These are phyloP conservation scores for Loris lydekkerianus DNA, from an alignment of 2,797 vertebrate species.

Conservation along the genomic window DNA sequence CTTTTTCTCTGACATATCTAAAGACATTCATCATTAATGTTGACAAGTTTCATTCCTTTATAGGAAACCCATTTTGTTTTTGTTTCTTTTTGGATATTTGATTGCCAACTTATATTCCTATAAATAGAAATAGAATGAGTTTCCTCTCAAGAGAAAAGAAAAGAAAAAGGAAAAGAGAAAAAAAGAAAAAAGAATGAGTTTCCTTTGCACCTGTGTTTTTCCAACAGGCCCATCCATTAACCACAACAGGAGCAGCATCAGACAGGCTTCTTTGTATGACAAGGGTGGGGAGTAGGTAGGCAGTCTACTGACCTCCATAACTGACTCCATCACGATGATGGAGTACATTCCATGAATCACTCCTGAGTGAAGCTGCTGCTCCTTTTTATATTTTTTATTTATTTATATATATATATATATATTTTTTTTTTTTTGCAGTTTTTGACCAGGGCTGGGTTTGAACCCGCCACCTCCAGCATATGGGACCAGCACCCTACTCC, in stretches of 20 bases:
- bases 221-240: neutral
- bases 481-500: no score
- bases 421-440: no score
- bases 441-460: no score
- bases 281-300: neutral
- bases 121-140: neutral
- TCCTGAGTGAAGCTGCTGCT: neutral
- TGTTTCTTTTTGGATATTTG: neutral
- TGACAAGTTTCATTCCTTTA: slow-evolving; percentile 1
- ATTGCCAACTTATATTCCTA: neutral
- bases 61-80: slow-evolving; percentile 2
- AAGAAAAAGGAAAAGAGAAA: no score
- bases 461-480: no score
- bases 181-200: neutral
- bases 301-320: neutral
- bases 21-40: neutral
- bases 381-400: no score
- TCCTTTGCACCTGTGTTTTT: neutral
- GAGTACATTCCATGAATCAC: neutral
- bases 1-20: neutral
- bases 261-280: neutral
- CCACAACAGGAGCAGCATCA: neutral
- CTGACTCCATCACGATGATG: neutral
- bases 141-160: no score
- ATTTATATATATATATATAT: no score